These are phyloP conservation scores for Drosophila mettleri DNA, from an alignment of 2,888 invertebrate species.

Conservation along the genomic window DNA sequence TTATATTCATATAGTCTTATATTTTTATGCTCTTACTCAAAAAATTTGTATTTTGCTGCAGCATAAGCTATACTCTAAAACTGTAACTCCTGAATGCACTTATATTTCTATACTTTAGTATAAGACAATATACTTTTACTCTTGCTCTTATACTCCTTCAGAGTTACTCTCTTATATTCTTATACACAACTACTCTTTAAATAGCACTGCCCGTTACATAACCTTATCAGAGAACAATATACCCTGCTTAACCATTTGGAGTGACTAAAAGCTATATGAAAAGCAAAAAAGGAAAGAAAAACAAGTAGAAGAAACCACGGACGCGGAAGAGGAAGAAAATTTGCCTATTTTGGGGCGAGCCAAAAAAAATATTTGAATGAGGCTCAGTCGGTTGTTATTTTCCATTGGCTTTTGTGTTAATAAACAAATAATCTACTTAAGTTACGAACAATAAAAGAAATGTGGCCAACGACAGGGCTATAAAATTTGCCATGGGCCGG, in stretches of 20 bases:
- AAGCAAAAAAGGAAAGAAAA: background rate
- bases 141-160: background rate
- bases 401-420: conserved; percentile 71
- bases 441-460: conserved; percentile 58
- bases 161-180: background rate
- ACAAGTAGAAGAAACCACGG: background rate
- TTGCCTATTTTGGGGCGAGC: conserved; percentile 47
- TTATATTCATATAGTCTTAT: background rate
- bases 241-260: background rate
- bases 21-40: background rate
- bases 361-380: conserved; percentile 38
- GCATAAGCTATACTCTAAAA: too few species aligned
- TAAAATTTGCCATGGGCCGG: conserved; percentile 56
- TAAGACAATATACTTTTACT: too few species aligned
- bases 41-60: too few species aligned
- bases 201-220: background rate
- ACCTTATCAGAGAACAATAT: background rate
- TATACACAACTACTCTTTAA: background rate
- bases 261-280: background rate
- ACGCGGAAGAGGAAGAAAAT: conserved; percentile 21
- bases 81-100: too few species aligned
- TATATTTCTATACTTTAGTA: too few species aligned
- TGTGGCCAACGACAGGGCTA: conserved; percentile 59
- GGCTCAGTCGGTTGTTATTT: conserved; percentile 22
- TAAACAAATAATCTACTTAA: conserved; percentile 78